Evolutionary conservation across 1,140 invertebrate genomes (phyloP).

Genomic region (Phymastichus coffea): DNA sequence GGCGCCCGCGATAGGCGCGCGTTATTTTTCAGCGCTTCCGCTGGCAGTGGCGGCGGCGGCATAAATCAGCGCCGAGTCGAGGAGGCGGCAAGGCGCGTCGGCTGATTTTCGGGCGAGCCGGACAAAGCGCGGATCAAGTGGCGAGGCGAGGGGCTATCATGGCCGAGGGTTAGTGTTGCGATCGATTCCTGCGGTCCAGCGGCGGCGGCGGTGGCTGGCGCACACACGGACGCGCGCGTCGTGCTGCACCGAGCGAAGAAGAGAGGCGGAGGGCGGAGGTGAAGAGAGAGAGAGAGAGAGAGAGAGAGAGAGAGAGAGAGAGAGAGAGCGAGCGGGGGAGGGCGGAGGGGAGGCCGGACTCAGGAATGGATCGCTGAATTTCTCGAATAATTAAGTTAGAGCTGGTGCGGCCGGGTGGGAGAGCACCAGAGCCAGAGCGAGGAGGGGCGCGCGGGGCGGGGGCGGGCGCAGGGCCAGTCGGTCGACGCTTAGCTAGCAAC

Average conservation of each 20-base stretch:
- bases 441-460: conserved; percentile 50
- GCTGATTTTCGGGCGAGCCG: too few relatives aligned
- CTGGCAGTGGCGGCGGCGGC: too few relatives aligned
- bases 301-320: conserved; percentile 5
- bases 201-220: conserved; percentile 24
- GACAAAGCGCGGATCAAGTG: too few relatives aligned
- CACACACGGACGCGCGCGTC: conserved; percentile 16
- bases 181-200: conserved; percentile 42
- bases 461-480: too few relatives aligned
- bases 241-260: conserved; percentile 20
- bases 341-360: conserved; percentile 36
- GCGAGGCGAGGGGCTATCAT: too few relatives aligned
- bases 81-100: not conserved
- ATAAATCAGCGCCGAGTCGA: too few relatives aligned
- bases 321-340: conserved; percentile 20
- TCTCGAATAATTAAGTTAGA: conserved; percentile 59
- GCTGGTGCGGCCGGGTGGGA: conserved; percentile 40
- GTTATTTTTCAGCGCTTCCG: conserved; percentile 38
- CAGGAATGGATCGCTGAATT: conserved; percentile 57
- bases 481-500: conserved; percentile 56
- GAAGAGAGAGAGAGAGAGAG: conserved; percentile 8
- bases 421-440: conserved; percentile 45
- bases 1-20: conserved; percentile 32
- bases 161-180: too few relatives aligned
- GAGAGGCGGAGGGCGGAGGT: conserved; percentile 26